A percentile compares a stretch with the other conserved stretches of the same genome.
Evolutionary conservation across 35 echinoderm and acorn worm species (phyloP).

Genomic region (Heliocidaris tuberculata): DNA sequence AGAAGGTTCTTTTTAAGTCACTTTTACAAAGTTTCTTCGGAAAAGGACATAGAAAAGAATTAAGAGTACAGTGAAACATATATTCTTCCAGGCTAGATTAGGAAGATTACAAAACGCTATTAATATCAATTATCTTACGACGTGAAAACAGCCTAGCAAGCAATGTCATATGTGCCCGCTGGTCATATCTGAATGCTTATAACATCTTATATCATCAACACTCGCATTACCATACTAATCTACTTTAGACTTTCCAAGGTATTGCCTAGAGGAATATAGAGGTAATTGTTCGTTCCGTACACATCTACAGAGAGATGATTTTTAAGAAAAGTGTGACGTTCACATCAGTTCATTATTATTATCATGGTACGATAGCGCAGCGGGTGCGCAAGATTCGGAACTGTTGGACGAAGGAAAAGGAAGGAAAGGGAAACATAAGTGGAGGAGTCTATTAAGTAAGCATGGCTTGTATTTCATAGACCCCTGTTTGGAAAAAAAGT

Average conservation of each 20-base stretch:
- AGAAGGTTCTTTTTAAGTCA: background rate
- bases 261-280: background rate
- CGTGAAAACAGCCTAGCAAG: background rate
- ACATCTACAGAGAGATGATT: background rate
- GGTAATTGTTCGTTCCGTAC: background rate
- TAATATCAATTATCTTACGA: constrained; percentile 1
- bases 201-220: background rate
- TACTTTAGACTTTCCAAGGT: background rate
- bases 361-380: background rate
- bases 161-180: background rate
- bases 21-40: background rate
- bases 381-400: background rate
- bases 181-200: background rate
- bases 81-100: background rate
- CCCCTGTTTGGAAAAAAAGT: too few species aligned
- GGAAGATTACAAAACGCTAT: constrained; percentile 6
- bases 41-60: background rate
- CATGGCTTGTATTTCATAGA: too few species aligned
- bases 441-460: too few species aligned
- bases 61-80: background rate
- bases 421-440: too few species aligned
- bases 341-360: background rate
- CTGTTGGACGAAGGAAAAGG: background rate
- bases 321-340: background rate
- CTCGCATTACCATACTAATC: background rate